A percentile compares a stretch with the other conserved stretches of the same genome.
Evolutionary conservation across 2,797 vertebrate species (phyloP).

Genomic region (Nannoperca australis): DNA sequence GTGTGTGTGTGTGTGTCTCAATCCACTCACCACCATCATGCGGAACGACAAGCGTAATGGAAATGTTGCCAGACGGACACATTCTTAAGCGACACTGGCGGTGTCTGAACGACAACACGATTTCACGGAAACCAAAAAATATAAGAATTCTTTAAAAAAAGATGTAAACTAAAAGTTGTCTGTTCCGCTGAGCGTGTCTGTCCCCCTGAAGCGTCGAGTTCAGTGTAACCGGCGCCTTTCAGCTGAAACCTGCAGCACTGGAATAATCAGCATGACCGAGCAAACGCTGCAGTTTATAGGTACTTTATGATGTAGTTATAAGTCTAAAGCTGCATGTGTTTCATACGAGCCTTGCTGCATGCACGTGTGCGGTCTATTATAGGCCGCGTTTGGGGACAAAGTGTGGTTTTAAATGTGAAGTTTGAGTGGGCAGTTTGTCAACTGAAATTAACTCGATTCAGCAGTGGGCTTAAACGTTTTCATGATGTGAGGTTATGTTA

Average conservation of each 20-base stretch:
- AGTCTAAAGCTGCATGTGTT: background rate
- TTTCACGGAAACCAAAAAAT: background rate
- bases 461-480: background rate
- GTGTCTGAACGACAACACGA: constrained; percentile 14
- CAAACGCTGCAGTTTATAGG: constrained; percentile 62
- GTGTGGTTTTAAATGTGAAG: background rate
- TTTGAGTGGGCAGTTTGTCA: background rate
- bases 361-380: background rate
- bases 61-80: constrained; percentile 41
- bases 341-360: background rate
- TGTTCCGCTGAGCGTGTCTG: background rate
- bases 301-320: constrained; percentile 31
- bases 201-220: background rate
- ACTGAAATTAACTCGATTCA: background rate
- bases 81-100: constrained; percentile 31
- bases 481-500: accelerated
- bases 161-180: accelerated
- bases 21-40: background rate
- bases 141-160: background rate
- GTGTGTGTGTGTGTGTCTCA: background rate
- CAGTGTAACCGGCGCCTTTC: background rate
- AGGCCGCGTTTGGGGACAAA: background rate
- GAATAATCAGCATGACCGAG: constrained; percentile 64
- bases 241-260: background rate
- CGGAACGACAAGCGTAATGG: constrained; percentile 48